These are phyloP conservation scores for Todiramphus chloris DNA, from an alignment of 2,113 vertebrate genomes.

Conservation along the genomic window DNA sequence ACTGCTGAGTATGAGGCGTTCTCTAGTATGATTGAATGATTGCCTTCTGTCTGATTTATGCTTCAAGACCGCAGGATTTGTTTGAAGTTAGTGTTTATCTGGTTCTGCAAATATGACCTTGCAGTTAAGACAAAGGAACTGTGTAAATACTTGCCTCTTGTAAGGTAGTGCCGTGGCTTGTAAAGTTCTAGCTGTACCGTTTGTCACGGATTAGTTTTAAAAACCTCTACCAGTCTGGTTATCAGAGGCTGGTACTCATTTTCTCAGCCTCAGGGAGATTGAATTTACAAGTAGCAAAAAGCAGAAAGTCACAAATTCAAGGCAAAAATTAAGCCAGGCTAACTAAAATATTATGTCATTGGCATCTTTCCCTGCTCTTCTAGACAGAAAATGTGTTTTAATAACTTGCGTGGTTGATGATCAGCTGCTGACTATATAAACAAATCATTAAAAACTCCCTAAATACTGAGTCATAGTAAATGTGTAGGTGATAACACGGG, in stretches of 20 bases:
- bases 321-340: background rate
- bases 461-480: slow-evolving; percentile 27
- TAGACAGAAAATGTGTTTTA: background rate
- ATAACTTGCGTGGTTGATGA: background rate
- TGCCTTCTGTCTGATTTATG: background rate
- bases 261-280: background rate
- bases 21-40: background rate
- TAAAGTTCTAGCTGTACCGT: background rate
- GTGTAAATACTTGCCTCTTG: background rate
- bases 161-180: background rate
- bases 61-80: background rate
- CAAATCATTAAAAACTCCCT: background rate
- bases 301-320: background rate
- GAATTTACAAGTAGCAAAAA: background rate
- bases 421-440: slow-evolving; percentile 25
- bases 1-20: background rate
- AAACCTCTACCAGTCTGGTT: background rate
- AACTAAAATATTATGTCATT: background rate
- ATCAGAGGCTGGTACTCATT: background rate
- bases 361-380: background rate
- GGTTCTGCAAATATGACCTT: slow-evolving; percentile 43
- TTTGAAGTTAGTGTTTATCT: slow-evolving; percentile 36
- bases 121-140: background rate
- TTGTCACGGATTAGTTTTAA: background rate
- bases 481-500: background rate